Evolutionary conservation across 2,113 vertebrate genomes (phyloP), one percentile per base, ranked within the genome.

Genomic region (Papio anubis): DNA sequence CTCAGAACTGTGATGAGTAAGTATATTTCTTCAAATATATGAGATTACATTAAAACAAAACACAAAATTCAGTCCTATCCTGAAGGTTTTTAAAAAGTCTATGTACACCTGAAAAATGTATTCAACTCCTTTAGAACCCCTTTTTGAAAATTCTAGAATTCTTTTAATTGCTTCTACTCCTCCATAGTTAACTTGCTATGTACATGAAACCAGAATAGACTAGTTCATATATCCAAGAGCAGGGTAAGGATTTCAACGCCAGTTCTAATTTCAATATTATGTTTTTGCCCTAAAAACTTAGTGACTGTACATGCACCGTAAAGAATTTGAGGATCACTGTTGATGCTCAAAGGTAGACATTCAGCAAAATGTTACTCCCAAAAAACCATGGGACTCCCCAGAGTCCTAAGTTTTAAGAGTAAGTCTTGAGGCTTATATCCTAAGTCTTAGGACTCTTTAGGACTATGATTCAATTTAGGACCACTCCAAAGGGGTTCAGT

Each of bases 371-470:
- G 3, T 40, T 55, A 27, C 30, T 73, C 38, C 61, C 38, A 30
- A 68, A 82, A 85, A 78, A 2, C 20, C 20, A 7, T 3, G 52
- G 43, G 1, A 38, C 9, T 89, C 25, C 32, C 16, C 17, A n/a
- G 18, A 88, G 30, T 72, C 45, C 66, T 78, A 35, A 81, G 1
- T 78, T 61, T 96, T 81, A 91, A 66, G 38, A 73, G 20, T 76
- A 84, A 85, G 48, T 84, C 55, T 88, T 84, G 70, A 89, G 8
- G 70, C 27, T 93, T 93, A 59, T 45, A 6, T 35, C 25, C 45
- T 81, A 78, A 96, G 16, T 78, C 32, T 80, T 73, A 73, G 25
- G 7, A 57, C 38, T 72, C 68, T 83, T 96, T 91, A 97, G 66
- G 76, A 84, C 38, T 52, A 16, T 21, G 11, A 20, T 66, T 91